Evolutionary conservation across 2,888 invertebrate genomes (phyloP).

Genomic region (Macaria notata): DNA sequence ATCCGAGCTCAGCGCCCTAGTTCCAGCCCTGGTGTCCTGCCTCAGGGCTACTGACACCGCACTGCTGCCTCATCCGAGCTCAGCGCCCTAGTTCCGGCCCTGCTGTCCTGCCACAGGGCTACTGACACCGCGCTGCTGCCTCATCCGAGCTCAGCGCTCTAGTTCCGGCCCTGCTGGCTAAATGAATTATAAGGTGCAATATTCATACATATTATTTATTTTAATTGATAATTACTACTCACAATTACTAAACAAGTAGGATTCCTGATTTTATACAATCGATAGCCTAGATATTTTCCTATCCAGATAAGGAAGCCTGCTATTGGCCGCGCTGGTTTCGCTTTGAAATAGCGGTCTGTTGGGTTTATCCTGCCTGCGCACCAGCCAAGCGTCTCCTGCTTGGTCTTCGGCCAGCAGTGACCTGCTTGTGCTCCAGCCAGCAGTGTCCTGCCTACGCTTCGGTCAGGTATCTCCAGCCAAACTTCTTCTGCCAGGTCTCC

Average conservation of each 20-base stretch:
- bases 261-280: too few species aligned
- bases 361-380: neutral
- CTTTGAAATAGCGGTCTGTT: too few species aligned
- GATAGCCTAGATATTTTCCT: too few species aligned
- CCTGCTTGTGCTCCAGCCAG: neutral
- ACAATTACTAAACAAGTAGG: too few species aligned
- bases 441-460: neutral
- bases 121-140: neutral
- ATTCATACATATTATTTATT: too few species aligned
- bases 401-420: slow-evolving; percentile 1
- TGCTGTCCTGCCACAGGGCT: slow-evolving; percentile 4
- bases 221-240: too few species aligned
- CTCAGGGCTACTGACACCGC: neutral
- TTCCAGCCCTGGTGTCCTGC: slow-evolving; percentile 7
- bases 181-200: too few species aligned
- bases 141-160: too few species aligned
- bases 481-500: neutral
- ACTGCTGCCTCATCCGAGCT: slow-evolving; percentile 19
- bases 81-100: slow-evolving; percentile 2
- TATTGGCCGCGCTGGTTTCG: neutral
- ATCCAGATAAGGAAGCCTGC: neutral
- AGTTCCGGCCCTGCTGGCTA: too few species aligned
- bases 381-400: neutral
- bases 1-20: slow-evolving; percentile 3
- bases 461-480: too few species aligned